Base-by-base conservation (phyloP, 1,140 invertebrate genomes). In the Caligus rogercresseyi region DNA sequence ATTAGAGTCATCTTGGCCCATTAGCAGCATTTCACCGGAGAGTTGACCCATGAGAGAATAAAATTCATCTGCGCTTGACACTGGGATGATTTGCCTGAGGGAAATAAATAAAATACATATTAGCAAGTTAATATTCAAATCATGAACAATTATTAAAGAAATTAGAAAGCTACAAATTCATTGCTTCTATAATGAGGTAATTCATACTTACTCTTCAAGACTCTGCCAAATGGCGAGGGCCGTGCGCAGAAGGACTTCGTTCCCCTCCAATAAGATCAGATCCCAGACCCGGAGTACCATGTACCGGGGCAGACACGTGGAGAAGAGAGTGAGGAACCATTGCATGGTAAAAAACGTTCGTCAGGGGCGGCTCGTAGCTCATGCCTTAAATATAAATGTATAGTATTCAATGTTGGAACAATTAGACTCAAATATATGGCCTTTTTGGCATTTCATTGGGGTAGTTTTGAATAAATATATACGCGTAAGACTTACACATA, bases 261-360 rank as follows among this genome's bases (percentile, higher is more conserved):
- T 93, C 2, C 92, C 92, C 73, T 97, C 91, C 21, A 97, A 79
- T 54, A 97, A 82, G n/a, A 96, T 84, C 18, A 93, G 78, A 74
- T 97, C 93, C 93, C 93, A 97, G 13, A 97, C 86, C 24, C 91
- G 77, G 0, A 96, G 78, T 0, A 95, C 86, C 0, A 85, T 84
- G 18, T 82, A 80, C 70, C 90, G 87, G 14, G 93, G 92, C 62
- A 98, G 77, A 77, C 92, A 96, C 64, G 93, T 96, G 65, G 89
- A 92, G 74, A 96, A 98, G 43, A 98, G 77, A 0, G 93, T 98
- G 7, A 98, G 79, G 71, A 97, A 97, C 93, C 93, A 97, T 74
- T 98, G 93, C 91, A 98, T 97, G 15, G 92, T 97, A 74, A 97
- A n/a, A 98, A 4, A 96, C 91, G 74, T 98, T 96, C 14, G 90